phyloP scores from a whole-genome alignment of 2,797 vertebrate species.

The Acanthopagrus latus region DNA sequence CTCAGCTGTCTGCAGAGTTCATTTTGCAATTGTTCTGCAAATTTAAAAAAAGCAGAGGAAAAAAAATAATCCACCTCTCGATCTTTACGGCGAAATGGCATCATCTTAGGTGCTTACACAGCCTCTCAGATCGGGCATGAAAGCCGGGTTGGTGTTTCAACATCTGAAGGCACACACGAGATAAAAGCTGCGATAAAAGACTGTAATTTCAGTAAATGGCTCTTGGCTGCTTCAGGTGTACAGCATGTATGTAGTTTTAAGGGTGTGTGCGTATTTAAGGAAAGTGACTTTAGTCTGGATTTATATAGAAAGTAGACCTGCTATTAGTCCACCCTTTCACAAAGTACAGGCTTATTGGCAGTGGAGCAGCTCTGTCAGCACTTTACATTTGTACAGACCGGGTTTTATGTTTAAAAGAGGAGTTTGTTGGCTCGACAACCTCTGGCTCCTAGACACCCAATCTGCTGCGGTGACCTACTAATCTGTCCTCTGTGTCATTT shows the following conservation, averaged over 20 bases:
- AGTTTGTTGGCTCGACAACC: conserved; percentile 25
- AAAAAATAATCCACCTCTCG: conserved; percentile 19
- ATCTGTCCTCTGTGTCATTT: conserved; percentile 72
- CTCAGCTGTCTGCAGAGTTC: background rate
- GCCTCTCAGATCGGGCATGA: conserved; percentile 13
- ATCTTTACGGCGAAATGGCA: conserved; percentile 34
- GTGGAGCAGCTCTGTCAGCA: conserved; percentile 66
- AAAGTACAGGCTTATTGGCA: conserved; percentile 58
- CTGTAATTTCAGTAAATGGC: conserved; percentile 79
- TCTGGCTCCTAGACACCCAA: conserved; percentile 44
- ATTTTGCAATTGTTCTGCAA: background rate
- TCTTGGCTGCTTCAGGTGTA: conserved; percentile 74
- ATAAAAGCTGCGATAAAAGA: conserved; percentile 78
- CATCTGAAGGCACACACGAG: conserved; percentile 62
- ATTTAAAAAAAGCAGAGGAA: conserved; percentile 1
- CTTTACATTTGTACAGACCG: conserved; percentile 40
- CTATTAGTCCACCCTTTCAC: conserved; percentile 76
- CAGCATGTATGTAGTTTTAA: conserved; percentile 65
- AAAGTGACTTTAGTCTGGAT: conserved; percentile 79
- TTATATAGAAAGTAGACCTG: conserved; percentile 81
- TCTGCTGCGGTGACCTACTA: conserved; percentile 54
- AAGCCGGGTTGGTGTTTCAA: conserved; percentile 51
- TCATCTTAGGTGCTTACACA: conserved; percentile 21
- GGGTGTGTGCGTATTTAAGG: conserved; percentile 78
- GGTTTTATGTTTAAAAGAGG: conserved; percentile 33